Evolutionary conservation across 2,888 invertebrate species (phyloP), one percentile per base, ranked within the genome.

Genomic region (Anthophora plumipes): DNA sequence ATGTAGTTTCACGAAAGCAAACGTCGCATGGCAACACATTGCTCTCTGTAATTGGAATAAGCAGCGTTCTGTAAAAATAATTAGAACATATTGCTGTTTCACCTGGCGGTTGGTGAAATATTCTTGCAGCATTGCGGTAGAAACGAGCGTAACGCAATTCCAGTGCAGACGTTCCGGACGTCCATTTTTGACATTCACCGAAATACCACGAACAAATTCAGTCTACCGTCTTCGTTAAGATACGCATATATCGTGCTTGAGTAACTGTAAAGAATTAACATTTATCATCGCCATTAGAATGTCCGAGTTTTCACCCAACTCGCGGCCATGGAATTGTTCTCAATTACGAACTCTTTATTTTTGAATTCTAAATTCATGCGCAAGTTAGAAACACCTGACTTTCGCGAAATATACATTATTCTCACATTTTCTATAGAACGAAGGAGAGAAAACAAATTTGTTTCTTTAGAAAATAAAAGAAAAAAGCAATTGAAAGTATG

Each of bases 51-150:
- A 75, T 75, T 75, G 60, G 41, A 41, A 41, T 61, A 77, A 75
- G 20, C 48, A 67, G 11, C 60, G 66, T 67, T 61, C 48, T 60
- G 66, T 67, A 77, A 67, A 77, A 77, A 75, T 66, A 75, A 77
- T 67, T 77, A 67, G 31, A 75, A 66, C 20, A 46, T 39, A 17
- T 39, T 8, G 57, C 14, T 48, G 11, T 69, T 54, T 69, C 60
- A 37, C 17, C 22, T 1, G 7, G 1, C 17, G 22, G 11, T n/a
- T 17, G 8, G 11, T 39, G 14, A 48, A 60, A 66, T 60, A 52
- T 59, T 63, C 37, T 22, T 37, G 37, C 72, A 22, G 63, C 46
- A 48, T 25, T 55, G 61, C 76, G 14, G 50, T 22, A 37, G 37
- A 48, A 74, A 60, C 25, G 11, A 9, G 6, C 20, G n/a, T 39